These are phyloP conservation scores for Microtus ochrogaster DNA, from an alignment of 2,113 vertebrate species.

Conservation along the genomic window DNA sequence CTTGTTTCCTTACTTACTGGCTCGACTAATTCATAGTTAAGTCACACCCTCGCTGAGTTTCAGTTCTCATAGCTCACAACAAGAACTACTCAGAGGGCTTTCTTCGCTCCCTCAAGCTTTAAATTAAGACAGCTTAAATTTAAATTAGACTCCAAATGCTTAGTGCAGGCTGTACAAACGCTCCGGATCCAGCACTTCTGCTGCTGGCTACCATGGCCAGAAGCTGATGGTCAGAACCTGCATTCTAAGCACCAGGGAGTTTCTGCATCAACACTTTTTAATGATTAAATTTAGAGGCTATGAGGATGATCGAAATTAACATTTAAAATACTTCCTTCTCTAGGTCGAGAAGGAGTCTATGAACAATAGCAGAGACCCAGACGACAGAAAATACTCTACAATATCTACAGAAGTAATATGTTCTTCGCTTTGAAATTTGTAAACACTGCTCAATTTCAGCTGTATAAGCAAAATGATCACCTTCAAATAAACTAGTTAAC, in stretches of 20 bases:
- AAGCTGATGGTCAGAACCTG: not conserved
- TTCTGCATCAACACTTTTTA: conserved; percentile 34
- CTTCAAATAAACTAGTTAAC: conserved; percentile 43
- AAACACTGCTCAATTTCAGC: not conserved
- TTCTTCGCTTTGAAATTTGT: conserved; percentile 15
- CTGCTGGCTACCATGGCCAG: not conserved
- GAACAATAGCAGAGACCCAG: not conserved
- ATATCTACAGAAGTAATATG: not conserved
- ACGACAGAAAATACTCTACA: conserved; percentile 12
- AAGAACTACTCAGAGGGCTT: not conserved
- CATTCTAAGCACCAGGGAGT: conserved; percentile 2
- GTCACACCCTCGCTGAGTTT: not conserved
- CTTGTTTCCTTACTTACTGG: not conserved
- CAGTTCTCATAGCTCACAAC: not conserved
- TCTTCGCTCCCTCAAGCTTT: not conserved
- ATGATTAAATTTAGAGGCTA: conserved; percentile 4
- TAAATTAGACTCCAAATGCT: not conserved
- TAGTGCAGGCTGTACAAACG: not conserved
- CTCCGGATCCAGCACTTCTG: not conserved
- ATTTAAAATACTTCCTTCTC: conserved; percentile 39
- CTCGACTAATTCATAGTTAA: not conserved
- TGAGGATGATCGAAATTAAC: conserved; percentile 5
- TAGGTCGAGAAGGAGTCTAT: not conserved
- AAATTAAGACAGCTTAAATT: not conserved
- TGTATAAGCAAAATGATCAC: conserved; percentile 9